phyloP scores from a whole-genome alignment of 1,140 invertebrate genomes.

The Antheraea pernyi region DNA sequence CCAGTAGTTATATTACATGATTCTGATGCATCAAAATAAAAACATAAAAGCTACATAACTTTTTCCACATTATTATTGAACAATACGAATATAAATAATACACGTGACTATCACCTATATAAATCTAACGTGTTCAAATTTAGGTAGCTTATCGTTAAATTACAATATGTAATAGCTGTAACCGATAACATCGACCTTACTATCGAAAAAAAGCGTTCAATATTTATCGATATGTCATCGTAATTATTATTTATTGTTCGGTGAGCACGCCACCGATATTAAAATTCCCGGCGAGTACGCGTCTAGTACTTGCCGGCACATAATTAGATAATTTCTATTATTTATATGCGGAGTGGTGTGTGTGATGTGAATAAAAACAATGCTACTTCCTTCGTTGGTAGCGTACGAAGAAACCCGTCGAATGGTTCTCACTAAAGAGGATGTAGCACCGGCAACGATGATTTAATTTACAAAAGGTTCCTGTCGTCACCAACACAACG shows the following conservation, averaged over 20 bases:
- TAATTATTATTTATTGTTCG: conserved; percentile 55
- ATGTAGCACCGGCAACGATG: conserved; percentile 48
- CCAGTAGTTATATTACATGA: no score
- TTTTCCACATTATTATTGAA: no score
- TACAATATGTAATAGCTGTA: conserved; percentile 68
- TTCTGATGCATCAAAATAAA: no score
- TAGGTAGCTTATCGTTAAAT: conserved; percentile 60
- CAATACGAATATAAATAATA: conserved; percentile 11
- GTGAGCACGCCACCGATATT: conserved; percentile 42
- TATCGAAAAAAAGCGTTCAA: conserved; percentile 63
- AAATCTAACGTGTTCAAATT: conserved; percentile 41
- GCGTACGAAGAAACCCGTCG: conserved; percentile 63
- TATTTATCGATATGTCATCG: conserved; percentile 64
- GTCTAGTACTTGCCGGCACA: conserved; percentile 58
- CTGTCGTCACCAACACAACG: conserved; percentile 38
- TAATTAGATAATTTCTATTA: conserved; percentile 78
- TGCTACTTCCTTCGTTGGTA: conserved; percentile 55
- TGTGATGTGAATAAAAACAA: conserved; percentile 58
- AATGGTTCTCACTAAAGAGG: conserved; percentile 63
- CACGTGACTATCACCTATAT: conserved; percentile 21
- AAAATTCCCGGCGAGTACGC: conserved; percentile 56
- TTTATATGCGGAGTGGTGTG: conserved; percentile 67
- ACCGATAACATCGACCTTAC: conserved; percentile 67
- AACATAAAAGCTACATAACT: no score
- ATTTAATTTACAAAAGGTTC: conserved; percentile 70